These are phyloP conservation scores for Drosophila rellima DNA, from an alignment of 2,888 invertebrate genomes.

Conservation along the genomic window DNA sequence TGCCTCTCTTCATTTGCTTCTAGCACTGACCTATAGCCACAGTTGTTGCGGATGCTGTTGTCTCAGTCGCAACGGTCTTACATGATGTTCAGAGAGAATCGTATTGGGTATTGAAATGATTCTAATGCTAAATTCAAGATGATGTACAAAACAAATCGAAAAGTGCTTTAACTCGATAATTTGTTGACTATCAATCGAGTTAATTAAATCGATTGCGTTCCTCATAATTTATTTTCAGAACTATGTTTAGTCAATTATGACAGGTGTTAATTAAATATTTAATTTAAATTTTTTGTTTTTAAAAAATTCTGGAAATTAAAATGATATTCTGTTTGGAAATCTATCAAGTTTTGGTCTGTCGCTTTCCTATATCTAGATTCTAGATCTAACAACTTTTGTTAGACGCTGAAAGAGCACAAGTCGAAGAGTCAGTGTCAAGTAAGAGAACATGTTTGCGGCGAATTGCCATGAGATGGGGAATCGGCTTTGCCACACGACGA, in stretches of 20 bases:
- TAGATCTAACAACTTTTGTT: constrained; percentile 14
- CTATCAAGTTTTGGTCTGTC: too few species aligned
- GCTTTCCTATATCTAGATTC: not conserved
- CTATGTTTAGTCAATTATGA: too few species aligned
- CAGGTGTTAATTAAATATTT: too few species aligned
- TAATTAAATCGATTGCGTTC: too few species aligned
- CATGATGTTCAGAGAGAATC: not conserved
- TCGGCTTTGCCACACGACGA: constrained; percentile 36
- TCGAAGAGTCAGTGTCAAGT: not conserved
- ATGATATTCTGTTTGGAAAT: too few species aligned
- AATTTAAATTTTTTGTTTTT: too few species aligned
- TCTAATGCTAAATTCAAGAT: too few species aligned
- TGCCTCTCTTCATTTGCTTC: not conserved
- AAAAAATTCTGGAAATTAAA: too few species aligned
- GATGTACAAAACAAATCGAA: too few species aligned
- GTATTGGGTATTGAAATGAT: not conserved
- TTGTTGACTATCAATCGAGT: too few species aligned
- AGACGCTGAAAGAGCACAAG: constrained; percentile 45
- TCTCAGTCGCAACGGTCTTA: constrained; percentile 30
- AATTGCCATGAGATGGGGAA: constrained; percentile 29
- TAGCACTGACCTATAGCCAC: constrained; percentile 65
- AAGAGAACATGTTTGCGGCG: constrained; percentile 45
- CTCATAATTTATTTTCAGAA: too few species aligned
- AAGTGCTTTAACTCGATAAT: too few species aligned
- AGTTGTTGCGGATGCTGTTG: constrained; percentile 44